Evolutionary conservation across 2,888 invertebrate species (phyloP).

Genomic region (Campopleginae sp.): DNA sequence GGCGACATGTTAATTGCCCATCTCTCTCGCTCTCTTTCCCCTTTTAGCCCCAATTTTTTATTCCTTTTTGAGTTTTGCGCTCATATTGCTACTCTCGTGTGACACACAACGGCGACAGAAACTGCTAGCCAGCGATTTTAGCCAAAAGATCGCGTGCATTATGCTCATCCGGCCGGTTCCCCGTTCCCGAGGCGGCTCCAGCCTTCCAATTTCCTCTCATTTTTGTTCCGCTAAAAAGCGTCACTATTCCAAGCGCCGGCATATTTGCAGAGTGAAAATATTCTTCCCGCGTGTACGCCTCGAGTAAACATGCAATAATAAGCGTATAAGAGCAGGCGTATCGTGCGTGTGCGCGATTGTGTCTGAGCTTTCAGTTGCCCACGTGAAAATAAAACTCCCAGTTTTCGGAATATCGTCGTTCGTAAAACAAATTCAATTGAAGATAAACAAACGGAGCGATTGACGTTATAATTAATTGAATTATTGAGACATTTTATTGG

Average conservation of each 20-base stretch:
- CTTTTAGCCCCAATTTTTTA: not conserved
- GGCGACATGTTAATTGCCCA: constrained; percentile 47
- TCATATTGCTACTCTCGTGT: constrained; percentile 7
- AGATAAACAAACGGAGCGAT: not conserved
- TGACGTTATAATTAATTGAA: too few relatives aligned
- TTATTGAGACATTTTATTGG: not conserved
- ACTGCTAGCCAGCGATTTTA: not conserved
- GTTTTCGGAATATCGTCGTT: not conserved
- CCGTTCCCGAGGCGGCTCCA: not conserved
- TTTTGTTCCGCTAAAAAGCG: constrained; percentile 3
- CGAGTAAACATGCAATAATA: constrained; percentile 21
- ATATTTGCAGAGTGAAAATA: not conserved
- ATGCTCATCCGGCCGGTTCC: constrained; percentile 19
- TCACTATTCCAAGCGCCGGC: not conserved
- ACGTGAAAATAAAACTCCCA: not conserved
- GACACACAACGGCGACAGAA: not conserved
- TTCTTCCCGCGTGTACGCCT: constrained; percentile 1
- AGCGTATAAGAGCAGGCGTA: constrained; percentile 4
- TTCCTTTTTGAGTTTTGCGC: not conserved
- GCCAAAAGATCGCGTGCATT: not conserved
- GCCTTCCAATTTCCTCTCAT: constrained; percentile 10
- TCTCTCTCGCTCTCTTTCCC: constrained; percentile 1
- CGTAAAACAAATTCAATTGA: not conserved
- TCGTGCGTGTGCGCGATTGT: not conserved
- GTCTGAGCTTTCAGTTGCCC: not conserved